phyloP scores from a whole-genome alignment of 92 coral and sea anemone species.

The Isaurus tuberculatus region DNA sequence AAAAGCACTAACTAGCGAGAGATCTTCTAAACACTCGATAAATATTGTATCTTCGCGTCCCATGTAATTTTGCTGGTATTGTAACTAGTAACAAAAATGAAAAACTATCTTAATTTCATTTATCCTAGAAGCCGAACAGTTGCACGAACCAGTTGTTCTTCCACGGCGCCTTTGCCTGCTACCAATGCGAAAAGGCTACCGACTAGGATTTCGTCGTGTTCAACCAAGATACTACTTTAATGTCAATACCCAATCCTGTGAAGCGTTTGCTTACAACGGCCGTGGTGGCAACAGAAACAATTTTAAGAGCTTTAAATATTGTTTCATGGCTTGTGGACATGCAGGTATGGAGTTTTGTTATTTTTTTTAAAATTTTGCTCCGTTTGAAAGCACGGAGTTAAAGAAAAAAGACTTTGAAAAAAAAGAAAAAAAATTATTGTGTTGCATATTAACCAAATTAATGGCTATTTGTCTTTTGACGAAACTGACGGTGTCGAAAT shows the following conservation, averaged over 20 bases:
- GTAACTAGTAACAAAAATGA: no score
- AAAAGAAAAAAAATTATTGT: no score
- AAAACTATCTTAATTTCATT: neutral
- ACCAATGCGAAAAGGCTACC: constrained; percentile 70
- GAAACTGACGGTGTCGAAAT: no score
- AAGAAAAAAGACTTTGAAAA: no score
- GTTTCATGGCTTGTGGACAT: constrained; percentile 77
- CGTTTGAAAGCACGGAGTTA: neutral
- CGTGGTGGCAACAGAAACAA: constrained; percentile 88
- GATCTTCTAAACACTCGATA: no score
- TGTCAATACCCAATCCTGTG: constrained; percentile 66
- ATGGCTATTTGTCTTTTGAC: no score
- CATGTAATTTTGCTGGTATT: no score
- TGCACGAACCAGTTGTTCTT: constrained; percentile 40
- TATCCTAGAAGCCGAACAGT: constrained; percentile 1
- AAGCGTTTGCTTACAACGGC: constrained; percentile 79
- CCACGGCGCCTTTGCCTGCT: constrained; percentile 67
- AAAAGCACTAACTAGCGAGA: no score
- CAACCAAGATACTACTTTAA: constrained; percentile 72
- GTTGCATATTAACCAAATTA: no score
- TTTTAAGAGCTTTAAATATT: constrained; percentile 62
- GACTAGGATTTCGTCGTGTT: constrained; percentile 35
- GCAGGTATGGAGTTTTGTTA: constrained; percentile 61
- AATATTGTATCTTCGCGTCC: no score
- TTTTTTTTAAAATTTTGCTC: neutral